phyloP scores from a whole-genome alignment of 2,797 vertebrate species.

The Pseudopleuronectes americanus region DNA sequence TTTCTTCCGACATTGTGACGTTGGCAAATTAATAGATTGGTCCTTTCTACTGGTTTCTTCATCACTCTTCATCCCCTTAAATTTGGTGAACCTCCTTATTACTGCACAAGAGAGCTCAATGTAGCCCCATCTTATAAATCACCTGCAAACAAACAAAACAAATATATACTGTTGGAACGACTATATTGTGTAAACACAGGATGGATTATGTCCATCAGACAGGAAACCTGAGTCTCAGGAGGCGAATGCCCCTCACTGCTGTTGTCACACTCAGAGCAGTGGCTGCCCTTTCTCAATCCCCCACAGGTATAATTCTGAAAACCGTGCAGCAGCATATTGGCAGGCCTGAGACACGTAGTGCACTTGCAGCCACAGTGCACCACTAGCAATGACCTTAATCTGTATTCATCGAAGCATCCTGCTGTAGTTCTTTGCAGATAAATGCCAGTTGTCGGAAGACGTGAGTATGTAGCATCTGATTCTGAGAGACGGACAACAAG shows the following conservation, averaged over 20 bases:
- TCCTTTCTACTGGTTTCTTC: constrained; percentile 37
- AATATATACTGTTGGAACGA: too few species aligned
- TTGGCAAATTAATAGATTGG: constrained; percentile 53
- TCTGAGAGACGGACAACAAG: constrained; percentile 7
- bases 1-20: constrained; percentile 44
- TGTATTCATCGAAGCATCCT: constrained; percentile 27
- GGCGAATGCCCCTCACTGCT: constrained; percentile 33
- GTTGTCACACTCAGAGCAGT: constrained; percentile 34
- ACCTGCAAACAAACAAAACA: constrained; percentile 17
- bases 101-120: constrained; percentile 33
- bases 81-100: constrained; percentile 18
- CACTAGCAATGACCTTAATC: constrained; percentile 42
- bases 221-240: constrained; percentile 23
- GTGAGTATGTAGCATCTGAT: constrained; percentile 18
- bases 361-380: constrained; percentile 23
- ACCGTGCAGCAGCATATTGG: constrained; percentile 39
- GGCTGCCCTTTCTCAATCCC: constrained; percentile 44
- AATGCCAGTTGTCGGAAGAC: constrained; percentile 34
- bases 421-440: constrained; percentile 28
- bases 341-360: constrained; percentile 18
- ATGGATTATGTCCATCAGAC: constrained; percentile 11
- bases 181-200: constrained; percentile 4
- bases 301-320: constrained; percentile 56
- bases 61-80: constrained; percentile 36
- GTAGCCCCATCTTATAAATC: constrained; percentile 13